Evolutionary conservation across 2,888 invertebrate species (phyloP).

Genomic region (Eurois occulta): DNA sequence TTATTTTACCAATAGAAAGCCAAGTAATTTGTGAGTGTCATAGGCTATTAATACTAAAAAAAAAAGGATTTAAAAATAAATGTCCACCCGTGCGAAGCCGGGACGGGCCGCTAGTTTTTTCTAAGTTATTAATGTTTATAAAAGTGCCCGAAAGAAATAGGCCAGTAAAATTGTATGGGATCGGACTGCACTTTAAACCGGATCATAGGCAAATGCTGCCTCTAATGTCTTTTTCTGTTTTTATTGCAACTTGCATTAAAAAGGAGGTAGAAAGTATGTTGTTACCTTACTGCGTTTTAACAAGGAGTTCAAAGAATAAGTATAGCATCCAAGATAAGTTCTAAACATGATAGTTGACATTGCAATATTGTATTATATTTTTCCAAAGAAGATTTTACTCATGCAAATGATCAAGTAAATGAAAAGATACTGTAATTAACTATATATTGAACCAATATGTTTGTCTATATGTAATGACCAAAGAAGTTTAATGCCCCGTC

Average conservation of each 20-base stretch:
- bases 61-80: too few species aligned
- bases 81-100: too few species aligned
- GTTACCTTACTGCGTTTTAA: background rate
- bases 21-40: too few species aligned
- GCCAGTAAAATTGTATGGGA: background rate
- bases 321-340: background rate
- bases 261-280: background rate
- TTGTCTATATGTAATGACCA: conserved; percentile 55
- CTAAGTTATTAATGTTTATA: background rate
- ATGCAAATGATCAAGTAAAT: background rate
- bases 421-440: background rate
- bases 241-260: background rate
- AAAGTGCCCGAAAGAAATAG: background rate
- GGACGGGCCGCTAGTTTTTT: too few species aligned
- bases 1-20: too few species aligned
- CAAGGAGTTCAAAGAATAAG: too few species aligned
- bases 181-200: background rate
- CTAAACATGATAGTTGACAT: background rate
- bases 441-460: background rate
- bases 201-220: background rate
- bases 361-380: background rate
- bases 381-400: background rate
- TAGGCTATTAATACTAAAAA: too few species aligned
- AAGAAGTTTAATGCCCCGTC: conserved; percentile 53
- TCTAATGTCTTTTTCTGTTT: background rate